Percentiles rank a stretch among this genome's conserved stretches.
These are phyloP conservation scores for Aramus guarauna DNA, from an alignment of 2,113 vertebrate genomes.

Conservation along the genomic window DNA sequence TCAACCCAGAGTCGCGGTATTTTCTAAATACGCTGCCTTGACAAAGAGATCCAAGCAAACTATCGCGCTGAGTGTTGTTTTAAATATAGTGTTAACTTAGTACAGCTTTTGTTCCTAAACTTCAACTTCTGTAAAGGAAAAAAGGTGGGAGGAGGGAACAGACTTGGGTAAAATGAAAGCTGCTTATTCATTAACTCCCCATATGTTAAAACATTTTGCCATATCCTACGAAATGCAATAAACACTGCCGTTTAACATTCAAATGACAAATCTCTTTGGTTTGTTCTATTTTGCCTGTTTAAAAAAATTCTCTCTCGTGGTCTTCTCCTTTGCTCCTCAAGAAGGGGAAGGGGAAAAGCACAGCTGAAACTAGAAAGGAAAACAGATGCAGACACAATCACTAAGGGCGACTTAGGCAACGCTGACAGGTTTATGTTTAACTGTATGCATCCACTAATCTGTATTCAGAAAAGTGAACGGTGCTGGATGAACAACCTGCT, in stretches of 20 bases:
- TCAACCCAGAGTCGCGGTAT: not conserved
- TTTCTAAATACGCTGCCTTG: not conserved
- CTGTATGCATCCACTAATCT: not conserved
- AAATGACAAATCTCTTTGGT: not conserved
- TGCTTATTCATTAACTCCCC: conserved; percentile 46
- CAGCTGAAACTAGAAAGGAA: not conserved
- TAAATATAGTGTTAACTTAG: not conserved
- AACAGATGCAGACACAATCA: not conserved
- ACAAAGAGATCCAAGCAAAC: not conserved
- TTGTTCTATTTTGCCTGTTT: not conserved
- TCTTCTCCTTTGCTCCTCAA: not conserved
- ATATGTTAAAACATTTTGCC: conserved; percentile 44
- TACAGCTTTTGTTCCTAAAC: not conserved
- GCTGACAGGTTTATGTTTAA: not conserved
- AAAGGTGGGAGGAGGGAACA: conserved; percentile 38
- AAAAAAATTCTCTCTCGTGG: not conserved
- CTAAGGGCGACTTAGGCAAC: not conserved
- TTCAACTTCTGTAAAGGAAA: not conserved
- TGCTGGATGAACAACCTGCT: not conserved
- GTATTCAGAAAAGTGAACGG: not conserved
- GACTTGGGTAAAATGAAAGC: not conserved
- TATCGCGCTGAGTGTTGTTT: not conserved
- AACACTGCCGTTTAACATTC: not conserved
- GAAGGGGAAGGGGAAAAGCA: not conserved
- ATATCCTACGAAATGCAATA: not conserved